phyloP scores from a whole-genome alignment of 1,140 invertebrate species.

The Scaptomyza pallida region DNA sequence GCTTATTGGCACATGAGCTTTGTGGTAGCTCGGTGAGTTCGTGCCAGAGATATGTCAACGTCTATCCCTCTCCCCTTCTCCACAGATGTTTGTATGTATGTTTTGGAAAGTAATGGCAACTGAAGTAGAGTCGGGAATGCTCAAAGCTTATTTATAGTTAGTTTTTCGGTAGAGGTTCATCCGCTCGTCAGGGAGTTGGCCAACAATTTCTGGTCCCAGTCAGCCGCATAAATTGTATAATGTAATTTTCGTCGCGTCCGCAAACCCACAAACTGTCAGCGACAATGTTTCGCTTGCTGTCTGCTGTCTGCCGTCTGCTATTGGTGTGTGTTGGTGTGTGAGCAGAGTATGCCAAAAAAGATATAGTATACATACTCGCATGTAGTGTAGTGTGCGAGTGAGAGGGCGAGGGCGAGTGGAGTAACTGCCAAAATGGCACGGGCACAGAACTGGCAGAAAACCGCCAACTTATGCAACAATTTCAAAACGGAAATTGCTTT shows the following conservation, averaged over 20 bases:
- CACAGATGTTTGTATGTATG: slow-evolving; percentile 15
- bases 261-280: slow-evolving; percentile 77
- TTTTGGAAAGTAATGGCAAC: background rate
- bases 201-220: slow-evolving; percentile 60
- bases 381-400: slow-evolving; percentile 11
- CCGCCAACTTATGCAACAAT: slow-evolving; percentile 81
- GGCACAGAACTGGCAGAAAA: slow-evolving; percentile 39
- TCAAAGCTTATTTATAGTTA: slow-evolving; percentile 48
- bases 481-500: slow-evolving; percentile 82
- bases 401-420: background rate
- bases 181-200: slow-evolving; percentile 30
- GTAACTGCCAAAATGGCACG: slow-evolving; percentile 43
- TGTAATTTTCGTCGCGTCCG: slow-evolving; percentile 68
- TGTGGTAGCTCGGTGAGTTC: background rate
- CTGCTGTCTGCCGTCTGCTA: slow-evolving; percentile 11
- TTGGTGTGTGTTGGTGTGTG: slow-evolving; percentile 30
- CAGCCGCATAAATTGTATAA: slow-evolving; percentile 82
- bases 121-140: slow-evolving; percentile 6
- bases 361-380: slow-evolving; percentile 40
- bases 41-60: slow-evolving; percentile 7
- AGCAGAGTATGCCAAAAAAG: slow-evolving; percentile 65
- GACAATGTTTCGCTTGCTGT: slow-evolving; percentile 57
- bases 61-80: too few relatives aligned
- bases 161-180: slow-evolving; percentile 25
- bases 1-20: slow-evolving; percentile 28